These are phyloP conservation scores for Crioceris asparagi DNA, from an alignment of 2,888 invertebrate genomes.

Conservation along the genomic window DNA sequence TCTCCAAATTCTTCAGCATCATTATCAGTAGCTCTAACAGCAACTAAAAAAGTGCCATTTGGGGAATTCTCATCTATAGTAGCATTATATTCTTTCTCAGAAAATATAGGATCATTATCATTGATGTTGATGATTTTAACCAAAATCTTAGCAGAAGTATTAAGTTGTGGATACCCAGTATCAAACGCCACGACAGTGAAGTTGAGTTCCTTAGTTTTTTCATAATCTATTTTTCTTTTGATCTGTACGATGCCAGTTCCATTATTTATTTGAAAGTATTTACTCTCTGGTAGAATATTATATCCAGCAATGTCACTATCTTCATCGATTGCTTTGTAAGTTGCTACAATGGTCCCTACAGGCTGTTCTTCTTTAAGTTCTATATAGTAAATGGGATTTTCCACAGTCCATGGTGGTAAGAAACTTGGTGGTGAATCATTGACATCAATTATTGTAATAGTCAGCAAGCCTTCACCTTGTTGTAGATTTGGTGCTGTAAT, in stretches of 20 bases:
- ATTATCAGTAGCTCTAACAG: constrained; percentile 64
- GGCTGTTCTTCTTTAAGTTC: constrained; percentile 76
- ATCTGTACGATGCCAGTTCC: constrained; percentile 71
- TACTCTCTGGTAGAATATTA: constrained; percentile 55
- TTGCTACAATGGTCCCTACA: constrained; percentile 62
- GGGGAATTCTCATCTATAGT: constrained; percentile 66
- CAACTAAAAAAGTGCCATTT: constrained; percentile 58
- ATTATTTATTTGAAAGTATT: constrained; percentile 72
- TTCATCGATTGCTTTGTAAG: constrained; percentile 66
- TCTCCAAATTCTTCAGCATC: constrained; percentile 72
- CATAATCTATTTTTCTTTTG: constrained; percentile 73
- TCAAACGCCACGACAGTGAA: constrained; percentile 78
- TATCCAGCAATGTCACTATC: constrained; percentile 77
- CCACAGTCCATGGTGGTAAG: constrained; percentile 58
- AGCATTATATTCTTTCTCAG: constrained; percentile 55
- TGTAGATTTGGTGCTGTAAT: constrained; percentile 68
- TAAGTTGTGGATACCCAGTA: constrained; percentile 74
- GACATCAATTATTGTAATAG: constrained; percentile 59
- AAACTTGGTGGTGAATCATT: constrained; percentile 63
- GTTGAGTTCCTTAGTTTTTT: constrained; percentile 60
- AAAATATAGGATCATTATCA: constrained; percentile 76
- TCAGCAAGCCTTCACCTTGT: constrained; percentile 60
- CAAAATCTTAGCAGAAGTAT: constrained; percentile 63
- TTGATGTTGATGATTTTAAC: constrained; percentile 76
- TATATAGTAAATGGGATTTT: constrained; percentile 51